Base-by-base conservation (phyloP, 2,797 vertebrate genomes). In the Hoplostethus mediterraneus region DNA sequence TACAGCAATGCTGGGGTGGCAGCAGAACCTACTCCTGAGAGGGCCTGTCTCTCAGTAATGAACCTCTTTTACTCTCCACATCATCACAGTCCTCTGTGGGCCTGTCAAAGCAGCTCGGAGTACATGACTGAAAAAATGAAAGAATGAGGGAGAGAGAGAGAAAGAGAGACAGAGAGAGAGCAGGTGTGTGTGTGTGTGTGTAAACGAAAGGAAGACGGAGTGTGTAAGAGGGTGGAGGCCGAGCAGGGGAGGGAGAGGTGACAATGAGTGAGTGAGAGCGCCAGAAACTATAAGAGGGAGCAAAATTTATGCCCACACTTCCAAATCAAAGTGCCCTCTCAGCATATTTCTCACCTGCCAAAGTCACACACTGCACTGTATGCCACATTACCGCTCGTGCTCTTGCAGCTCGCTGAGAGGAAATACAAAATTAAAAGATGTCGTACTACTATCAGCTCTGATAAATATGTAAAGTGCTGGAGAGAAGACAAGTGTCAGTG, bases 391-490 rank as follows among this genome's bases (percentile, higher is more conserved):
- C 83, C 72, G 82, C 75, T 84, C 81, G 68, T 73, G 87, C 83
- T 83, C 75, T 60, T 25, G 59, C 57, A 28, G 71, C 75, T 82
- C 17, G 66, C 65, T 16, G n/a, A 59, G 63, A 84, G 74, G 73
- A 83, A 82, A 91, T 85, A 88, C 87, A 89, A 89, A 89, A 90
- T 88, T 83, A 91, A 89, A 90, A 76, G 79, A 92, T 87, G 90
- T 94, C 92, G 94, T 90, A 93, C 92, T 91, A 89, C 77, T 91
- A 96, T 95, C 93, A 88, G 90, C 89, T 90, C 93, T 90, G 95
- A 96, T 97, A 96, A 97, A 96, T 96, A 97, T 97, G 95, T 93
- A 96, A 96, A 96, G 96, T 92, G 92, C 81, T 82, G 81, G 75
- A 90, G 83, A 77, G 84, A 93, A 91, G 94, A 93, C 92, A 93